phyloP scores from a whole-genome alignment of 64 coral and sea anemone genomes.

The Montipora efflorescens region DNA sequence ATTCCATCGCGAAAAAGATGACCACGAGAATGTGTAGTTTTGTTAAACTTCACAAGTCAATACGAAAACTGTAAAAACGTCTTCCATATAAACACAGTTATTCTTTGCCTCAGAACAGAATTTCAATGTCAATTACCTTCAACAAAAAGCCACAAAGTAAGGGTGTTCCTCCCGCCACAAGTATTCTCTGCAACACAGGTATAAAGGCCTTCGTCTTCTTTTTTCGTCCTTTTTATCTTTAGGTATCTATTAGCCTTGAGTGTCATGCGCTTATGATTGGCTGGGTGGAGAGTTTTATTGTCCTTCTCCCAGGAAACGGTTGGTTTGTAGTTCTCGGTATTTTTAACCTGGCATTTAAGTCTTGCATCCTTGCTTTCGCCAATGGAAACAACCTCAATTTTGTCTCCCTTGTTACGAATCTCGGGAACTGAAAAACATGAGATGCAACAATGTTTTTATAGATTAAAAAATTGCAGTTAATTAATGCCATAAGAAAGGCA shows the following conservation, averaged over 20 bases:
- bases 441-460: background rate
- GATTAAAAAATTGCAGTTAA: too few species aligned
- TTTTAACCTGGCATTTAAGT: conserved; percentile 34
- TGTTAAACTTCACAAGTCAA: too few species aligned
- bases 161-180: conserved; percentile 36
- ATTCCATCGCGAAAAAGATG: too few species aligned
- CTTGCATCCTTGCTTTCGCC: background rate
- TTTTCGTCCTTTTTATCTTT: conserved; percentile 53
- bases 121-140: conserved; percentile 43
- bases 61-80: too few species aligned
- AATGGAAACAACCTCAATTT: background rate
- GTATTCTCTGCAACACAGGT: conserved; percentile 67
- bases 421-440: conserved; percentile 11
- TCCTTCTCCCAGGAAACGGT: conserved; percentile 66
- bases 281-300: conserved; percentile 39
- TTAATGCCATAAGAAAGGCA: too few species aligned
- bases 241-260: conserved; percentile 68
- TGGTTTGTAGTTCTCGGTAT: too few species aligned
- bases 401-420: background rate
- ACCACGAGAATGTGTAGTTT: too few species aligned
- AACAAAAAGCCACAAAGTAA: conserved; percentile 51
- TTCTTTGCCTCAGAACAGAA: background rate
- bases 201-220: conserved; percentile 68
- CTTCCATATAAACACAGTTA: too few species aligned
- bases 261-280: conserved; percentile 49